These are phyloP conservation scores for Brachypterus glaber DNA, from an alignment of 2,888 invertebrate genomes.

Conservation along the genomic window DNA sequence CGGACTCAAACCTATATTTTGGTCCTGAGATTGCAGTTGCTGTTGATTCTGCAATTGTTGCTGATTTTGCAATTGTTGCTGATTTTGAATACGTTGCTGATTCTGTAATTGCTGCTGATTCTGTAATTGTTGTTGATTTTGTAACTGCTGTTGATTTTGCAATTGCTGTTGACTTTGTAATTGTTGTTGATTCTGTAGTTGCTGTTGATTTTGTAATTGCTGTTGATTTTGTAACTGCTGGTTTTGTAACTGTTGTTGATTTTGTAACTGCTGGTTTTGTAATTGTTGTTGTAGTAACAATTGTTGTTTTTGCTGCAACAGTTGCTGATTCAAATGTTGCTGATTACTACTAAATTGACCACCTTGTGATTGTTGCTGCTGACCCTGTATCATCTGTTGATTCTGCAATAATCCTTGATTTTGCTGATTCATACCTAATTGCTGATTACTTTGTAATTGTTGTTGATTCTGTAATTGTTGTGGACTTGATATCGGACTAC, in stretches of 20 bases:
- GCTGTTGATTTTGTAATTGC: conserved; percentile 26
- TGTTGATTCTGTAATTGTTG: conserved; percentile 22
- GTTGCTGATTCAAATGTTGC: conserved; percentile 14
- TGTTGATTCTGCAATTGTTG: conserved; percentile 46
- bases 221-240: conserved; percentile 29
- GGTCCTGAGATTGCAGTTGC: conserved; percentile 32
- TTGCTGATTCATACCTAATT: conserved; percentile 22
- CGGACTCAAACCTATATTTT: conserved; percentile 28
- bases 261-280: conserved; percentile 30
- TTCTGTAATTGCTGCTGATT: conserved; percentile 22
- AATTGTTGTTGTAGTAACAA: conserved; percentile 26
- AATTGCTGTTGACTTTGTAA: conserved; percentile 21
- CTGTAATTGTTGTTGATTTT: conserved; percentile 24
- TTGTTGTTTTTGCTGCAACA: conserved; percentile 33
- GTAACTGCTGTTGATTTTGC: conserved; percentile 22
- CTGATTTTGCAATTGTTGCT: conserved; percentile 32
- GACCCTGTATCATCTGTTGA: conserved; percentile 15
- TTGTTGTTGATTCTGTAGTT: conserved; percentile 21
- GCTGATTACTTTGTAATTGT: conserved; percentile 21
- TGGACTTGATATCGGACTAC: conserved; percentile 27
- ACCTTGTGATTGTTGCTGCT: conserved; percentile 9
- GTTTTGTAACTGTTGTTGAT: conserved; percentile 30
- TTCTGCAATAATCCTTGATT: conserved; percentile 24
- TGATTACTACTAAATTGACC: conserved; percentile 16
- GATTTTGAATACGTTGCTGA: conserved; percentile 23